Evolutionary conservation across 1,140 invertebrate species (phyloP).

Genomic region (Phymorhynchus buccinoides): DNA sequence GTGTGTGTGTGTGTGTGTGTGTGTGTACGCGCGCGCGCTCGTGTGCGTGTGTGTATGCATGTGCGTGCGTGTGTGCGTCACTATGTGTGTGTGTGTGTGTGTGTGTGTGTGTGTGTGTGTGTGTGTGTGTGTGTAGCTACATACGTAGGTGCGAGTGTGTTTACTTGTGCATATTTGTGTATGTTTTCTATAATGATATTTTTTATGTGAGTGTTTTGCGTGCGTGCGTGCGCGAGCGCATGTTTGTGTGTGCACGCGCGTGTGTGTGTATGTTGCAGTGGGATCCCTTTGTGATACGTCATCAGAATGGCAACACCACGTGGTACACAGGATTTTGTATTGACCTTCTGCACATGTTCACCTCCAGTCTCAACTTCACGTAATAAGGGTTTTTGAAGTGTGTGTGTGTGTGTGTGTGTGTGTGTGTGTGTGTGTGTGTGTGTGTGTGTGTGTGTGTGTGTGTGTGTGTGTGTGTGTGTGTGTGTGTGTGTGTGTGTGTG

Average conservation of each 20-base stretch:
- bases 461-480: not conserved
- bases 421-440: not conserved
- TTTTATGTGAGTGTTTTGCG: too few species aligned
- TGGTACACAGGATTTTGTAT: constrained; percentile 23
- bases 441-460: not conserved
- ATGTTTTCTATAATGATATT: too few species aligned
- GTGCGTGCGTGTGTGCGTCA: too few species aligned
- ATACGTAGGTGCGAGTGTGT: not conserved
- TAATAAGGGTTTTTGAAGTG: not conserved
- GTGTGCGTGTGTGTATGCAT: too few species aligned
- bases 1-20: too few species aligned
- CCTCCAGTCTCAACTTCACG: not conserved
- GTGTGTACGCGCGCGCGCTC: not conserved
- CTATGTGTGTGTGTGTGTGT: too few species aligned
- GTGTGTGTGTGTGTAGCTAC: constrained; percentile 24
- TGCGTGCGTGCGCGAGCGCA: too few species aligned
- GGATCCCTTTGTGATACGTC: not conserved
- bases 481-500: not conserved
- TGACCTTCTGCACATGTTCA: not conserved
- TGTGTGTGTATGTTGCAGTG: not conserved
- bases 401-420: not conserved
- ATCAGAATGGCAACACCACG: not conserved
- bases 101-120: constrained; percentile 24
- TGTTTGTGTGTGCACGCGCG: too few species aligned
- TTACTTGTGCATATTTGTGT: too few species aligned